These are phyloP conservation scores for Brachionus paranguensis DNA, from an alignment of 1,140 invertebrate genomes.

Conservation along the genomic window DNA sequence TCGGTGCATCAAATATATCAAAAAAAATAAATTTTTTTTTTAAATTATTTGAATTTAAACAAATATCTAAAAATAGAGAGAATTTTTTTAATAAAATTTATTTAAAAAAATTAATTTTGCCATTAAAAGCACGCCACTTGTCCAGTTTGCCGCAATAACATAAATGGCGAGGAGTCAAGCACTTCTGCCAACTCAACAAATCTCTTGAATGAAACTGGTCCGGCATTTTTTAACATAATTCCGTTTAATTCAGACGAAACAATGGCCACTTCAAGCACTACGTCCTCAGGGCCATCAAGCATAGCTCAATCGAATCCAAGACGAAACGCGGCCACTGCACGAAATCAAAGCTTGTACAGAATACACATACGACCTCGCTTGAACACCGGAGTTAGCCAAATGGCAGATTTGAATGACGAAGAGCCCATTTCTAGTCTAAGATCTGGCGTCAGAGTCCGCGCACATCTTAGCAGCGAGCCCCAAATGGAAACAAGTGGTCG, in stretches of 20 bases:
- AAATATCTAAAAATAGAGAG: background rate
- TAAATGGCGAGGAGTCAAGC: slow-evolving; percentile 4
- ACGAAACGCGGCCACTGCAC: background rate
- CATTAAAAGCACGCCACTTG: slow-evolving; percentile 18
- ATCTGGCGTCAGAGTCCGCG: background rate
- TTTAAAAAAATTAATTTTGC: background rate
- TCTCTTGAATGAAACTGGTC: background rate
- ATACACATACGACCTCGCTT: slow-evolving; percentile 14
- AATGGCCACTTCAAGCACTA: background rate
- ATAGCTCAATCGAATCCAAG: background rate
- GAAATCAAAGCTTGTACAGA: background rate
- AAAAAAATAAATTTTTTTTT: too few relatives aligned
- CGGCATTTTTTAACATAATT: slow-evolving; percentile 11
- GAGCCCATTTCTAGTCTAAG: background rate
- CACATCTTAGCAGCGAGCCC: background rate
- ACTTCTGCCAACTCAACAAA: background rate
- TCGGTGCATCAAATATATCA: too few relatives aligned
- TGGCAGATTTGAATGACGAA: background rate
- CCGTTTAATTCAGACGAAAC: background rate
- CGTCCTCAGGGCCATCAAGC: background rate
- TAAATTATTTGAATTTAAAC: too few relatives aligned
- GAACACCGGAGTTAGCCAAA: background rate
- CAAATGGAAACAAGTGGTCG: background rate
- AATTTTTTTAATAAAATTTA: too few relatives aligned
- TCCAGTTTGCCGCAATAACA: slow-evolving; percentile 29